These are phyloP conservation scores for Trichonephila inaurata DNA, from an alignment of 1,140 invertebrate species.

Conservation along the genomic window DNA sequence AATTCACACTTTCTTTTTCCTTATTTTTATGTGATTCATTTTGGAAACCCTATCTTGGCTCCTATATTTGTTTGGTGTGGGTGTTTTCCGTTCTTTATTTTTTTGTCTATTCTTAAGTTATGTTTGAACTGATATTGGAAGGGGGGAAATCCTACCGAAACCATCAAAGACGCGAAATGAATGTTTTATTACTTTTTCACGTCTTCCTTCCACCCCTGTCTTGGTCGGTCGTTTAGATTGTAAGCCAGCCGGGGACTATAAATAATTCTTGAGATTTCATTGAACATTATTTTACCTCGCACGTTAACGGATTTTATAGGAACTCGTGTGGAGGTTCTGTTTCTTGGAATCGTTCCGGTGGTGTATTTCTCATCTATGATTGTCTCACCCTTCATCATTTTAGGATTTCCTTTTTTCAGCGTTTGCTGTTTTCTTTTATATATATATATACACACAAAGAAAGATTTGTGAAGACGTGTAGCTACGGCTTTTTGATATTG, in stretches of 20 bases:
- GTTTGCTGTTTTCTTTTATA: background rate
- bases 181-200: constrained; percentile 29
- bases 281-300: constrained; percentile 48
- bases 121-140: constrained; percentile 34
- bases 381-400: background rate
- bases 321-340: background rate
- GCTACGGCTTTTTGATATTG: constrained; percentile 31
- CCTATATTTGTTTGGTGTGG: constrained; percentile 1
- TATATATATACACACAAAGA: background rate
- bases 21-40: constrained; percentile 42
- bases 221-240: constrained; percentile 43
- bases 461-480: constrained; percentile 6
- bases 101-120: constrained; percentile 1
- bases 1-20: constrained; percentile 24
- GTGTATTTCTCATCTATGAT: constrained; percentile 30
- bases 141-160: background rate
- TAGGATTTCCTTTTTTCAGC: background rate
- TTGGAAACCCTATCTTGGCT: constrained; percentile 6
- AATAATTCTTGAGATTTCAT: constrained; percentile 51
- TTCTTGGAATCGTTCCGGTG: background rate
- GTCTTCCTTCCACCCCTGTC: background rate
- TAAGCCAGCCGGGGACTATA: constrained; percentile 15
- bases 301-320: constrained; percentile 37
- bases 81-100: background rate
- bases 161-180: constrained; percentile 29